These are phyloP conservation scores for Aphelinus certus DNA, from an alignment of 1,140 invertebrate genomes.

Conservation along the genomic window DNA sequence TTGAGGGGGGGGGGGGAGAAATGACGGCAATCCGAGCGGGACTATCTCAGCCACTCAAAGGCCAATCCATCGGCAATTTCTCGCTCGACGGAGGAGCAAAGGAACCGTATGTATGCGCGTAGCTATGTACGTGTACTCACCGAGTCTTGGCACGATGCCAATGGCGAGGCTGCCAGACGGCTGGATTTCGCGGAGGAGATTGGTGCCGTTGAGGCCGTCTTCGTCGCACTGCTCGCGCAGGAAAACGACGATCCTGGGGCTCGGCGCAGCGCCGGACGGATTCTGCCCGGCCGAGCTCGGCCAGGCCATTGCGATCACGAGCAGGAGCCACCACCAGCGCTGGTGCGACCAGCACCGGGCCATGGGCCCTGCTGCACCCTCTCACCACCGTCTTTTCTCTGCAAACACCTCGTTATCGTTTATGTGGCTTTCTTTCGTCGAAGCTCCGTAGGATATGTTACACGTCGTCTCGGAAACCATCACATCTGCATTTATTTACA, in stretches of 20 bases:
- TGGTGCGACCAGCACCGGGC: conserved; percentile 59
- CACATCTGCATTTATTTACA: too few relatives aligned
- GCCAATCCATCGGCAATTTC: too few relatives aligned
- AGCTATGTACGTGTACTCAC: conserved; percentile 6
- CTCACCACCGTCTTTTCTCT: conserved; percentile 18
- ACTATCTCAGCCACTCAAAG: too few relatives aligned
- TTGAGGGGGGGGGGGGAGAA: too few relatives aligned
- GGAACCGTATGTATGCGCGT: too few relatives aligned
- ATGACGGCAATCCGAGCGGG: too few relatives aligned
- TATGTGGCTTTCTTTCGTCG: too few relatives aligned
- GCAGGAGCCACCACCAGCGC: conserved; percentile 61
- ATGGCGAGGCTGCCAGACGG: conserved; percentile 48
- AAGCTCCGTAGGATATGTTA: too few relatives aligned
- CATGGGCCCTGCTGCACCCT: conserved; percentile 55
- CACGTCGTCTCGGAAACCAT: too few relatives aligned
- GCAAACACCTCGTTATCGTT: too few relatives aligned
- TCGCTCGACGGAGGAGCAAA: too few relatives aligned
- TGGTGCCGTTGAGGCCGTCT: conserved; percentile 44
- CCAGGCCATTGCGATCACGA: conserved; percentile 49
- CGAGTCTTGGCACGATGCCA: conserved; percentile 46
- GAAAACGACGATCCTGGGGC: conserved; percentile 52
- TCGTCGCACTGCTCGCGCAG: conserved; percentile 56
- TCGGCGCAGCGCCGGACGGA: not conserved
- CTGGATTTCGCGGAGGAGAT: conserved; percentile 53
- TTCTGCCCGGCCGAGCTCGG: conserved; percentile 11